These are phyloP conservation scores for Mongoloraphidia duomilia DNA, from an alignment of 2,888 invertebrate genomes.

Conservation along the genomic window DNA sequence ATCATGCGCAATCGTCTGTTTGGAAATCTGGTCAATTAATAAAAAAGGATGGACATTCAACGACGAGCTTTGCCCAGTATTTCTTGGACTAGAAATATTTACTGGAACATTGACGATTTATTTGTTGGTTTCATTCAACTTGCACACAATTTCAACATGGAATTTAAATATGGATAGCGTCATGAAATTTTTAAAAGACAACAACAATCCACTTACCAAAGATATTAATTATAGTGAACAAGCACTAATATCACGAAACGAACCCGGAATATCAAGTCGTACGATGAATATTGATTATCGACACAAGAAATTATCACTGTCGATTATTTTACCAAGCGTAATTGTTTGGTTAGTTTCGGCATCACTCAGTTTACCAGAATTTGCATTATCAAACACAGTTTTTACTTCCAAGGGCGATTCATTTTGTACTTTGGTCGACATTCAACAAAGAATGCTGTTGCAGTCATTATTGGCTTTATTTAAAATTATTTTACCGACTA, in stretches of 20 bases:
- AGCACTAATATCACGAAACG: constrained; percentile 22
- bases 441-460: constrained; percentile 29
- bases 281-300: constrained; percentile 41
- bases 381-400: constrained; percentile 36
- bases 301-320: constrained; percentile 30
- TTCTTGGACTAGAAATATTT: constrained; percentile 39
- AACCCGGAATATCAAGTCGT: constrained; percentile 32
- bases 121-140: constrained; percentile 38
- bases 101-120: constrained; percentile 40
- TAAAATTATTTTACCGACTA: constrained; percentile 21
- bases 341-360: constrained; percentile 42
- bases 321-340: constrained; percentile 36
- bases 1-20: constrained; percentile 30
- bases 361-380: constrained; percentile 44
- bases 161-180: constrained; percentile 34
- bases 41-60: constrained; percentile 37
- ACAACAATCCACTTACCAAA: constrained; percentile 22
- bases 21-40: constrained; percentile 39
- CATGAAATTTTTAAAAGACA: constrained; percentile 22
- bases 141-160: constrained; percentile 40
- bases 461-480: constrained; percentile 23
- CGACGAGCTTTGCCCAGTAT: constrained; percentile 33
- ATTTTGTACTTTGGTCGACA: constrained; percentile 37
- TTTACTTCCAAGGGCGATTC: constrained; percentile 27
- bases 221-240: constrained; percentile 22